Evolutionary conservation across 2,113 vertebrate species (phyloP).

Genomic region (Takifugu flavidus): DNA sequence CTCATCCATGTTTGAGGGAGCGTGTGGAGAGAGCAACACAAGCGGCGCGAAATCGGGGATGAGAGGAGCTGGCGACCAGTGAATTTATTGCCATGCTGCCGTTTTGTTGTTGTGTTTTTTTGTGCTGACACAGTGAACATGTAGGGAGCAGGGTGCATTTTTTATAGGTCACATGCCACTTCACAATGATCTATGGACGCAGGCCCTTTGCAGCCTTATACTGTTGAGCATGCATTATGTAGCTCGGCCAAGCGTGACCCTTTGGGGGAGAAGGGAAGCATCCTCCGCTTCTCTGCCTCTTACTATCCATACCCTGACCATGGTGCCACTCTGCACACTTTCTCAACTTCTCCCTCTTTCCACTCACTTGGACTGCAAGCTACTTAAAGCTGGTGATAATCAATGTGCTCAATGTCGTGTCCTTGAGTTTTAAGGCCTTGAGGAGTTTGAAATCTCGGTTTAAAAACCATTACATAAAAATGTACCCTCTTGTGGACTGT

Average conservation of each 20-base stretch:
- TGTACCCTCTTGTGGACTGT: background rate
- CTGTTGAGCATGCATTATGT: constrained; percentile 72
- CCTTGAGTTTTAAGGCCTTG: constrained; percentile 3
- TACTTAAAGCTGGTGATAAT: constrained; percentile 31
- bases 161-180: constrained; percentile 75
- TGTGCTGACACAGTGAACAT: constrained; percentile 70
- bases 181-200: constrained; percentile 72
- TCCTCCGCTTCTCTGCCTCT: constrained; percentile 4
- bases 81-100: constrained; percentile 56
- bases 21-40: background rate
- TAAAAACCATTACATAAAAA: constrained; percentile 1
- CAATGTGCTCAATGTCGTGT: constrained; percentile 7
- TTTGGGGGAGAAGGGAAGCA: constrained; percentile 37
- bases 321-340: constrained; percentile 22
- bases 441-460: constrained; percentile 3
- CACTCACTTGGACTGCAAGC: constrained; percentile 33
- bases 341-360: constrained; percentile 15
- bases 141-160: constrained; percentile 43
- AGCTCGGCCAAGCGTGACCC: constrained; percentile 57
- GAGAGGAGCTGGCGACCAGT: constrained; percentile 34
- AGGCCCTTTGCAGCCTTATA: constrained; percentile 61
- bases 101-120: constrained; percentile 62
- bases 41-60: constrained; percentile 45
- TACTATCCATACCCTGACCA: constrained; percentile 28
- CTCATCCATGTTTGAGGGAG: constrained; percentile 4